Conservation (phyloP, 1,140 invertebrate genomes). For the Pseudomyrmex flavicornis region DNA sequence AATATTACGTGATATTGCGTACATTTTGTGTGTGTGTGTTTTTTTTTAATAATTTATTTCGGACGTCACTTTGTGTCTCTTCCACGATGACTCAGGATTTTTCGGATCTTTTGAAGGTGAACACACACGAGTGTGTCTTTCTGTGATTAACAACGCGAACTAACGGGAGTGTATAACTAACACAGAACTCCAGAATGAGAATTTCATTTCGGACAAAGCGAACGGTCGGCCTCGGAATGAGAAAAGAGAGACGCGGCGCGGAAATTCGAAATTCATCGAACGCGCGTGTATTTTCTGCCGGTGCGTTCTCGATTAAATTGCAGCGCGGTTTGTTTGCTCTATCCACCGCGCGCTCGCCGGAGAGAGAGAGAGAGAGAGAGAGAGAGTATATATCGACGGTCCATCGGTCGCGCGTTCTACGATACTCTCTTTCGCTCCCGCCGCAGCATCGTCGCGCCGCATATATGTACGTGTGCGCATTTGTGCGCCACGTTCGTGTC, state of each 20-base stretch:
- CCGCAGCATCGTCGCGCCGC: neutral
- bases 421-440: conserved; percentile 15
- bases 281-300: conserved; percentile 54
- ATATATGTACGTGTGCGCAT: neutral
- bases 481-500: conserved; percentile 26
- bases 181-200: neutral
- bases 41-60: no score
- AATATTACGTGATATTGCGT: no score
- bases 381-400: conserved; percentile 55
- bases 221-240: neutral
- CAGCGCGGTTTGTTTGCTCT: conserved; percentile 55
- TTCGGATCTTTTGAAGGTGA: neutral
- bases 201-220: conserved; percentile 19
- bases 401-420: neutral
- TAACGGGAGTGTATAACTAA: neutral
- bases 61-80: no score
- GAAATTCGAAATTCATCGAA: conserved; percentile 50
- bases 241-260: neutral
- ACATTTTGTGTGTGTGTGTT: no score
- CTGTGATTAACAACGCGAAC: conserved; percentile 2
- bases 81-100: neutral
- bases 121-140: no score
- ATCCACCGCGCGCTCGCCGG: conserved; percentile 25
- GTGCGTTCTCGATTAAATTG: conserved; percentile 59
- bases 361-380: neutral